phyloP scores from a whole-genome alignment of 2,113 vertebrate species.

The Acanthochromis polyacanthus region DNA sequence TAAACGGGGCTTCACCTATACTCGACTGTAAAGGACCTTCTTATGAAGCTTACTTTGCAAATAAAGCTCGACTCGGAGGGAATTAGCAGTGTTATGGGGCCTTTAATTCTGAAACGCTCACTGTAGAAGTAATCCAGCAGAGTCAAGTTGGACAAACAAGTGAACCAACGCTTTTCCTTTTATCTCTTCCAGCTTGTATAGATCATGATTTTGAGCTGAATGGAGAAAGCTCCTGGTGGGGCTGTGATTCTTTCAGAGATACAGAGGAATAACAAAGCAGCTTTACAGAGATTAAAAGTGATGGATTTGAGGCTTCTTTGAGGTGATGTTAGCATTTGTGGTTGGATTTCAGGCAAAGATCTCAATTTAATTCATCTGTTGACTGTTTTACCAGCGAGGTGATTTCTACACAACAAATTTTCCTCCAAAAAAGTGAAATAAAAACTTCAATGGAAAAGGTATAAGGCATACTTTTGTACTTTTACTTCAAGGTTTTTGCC shows the following conservation, averaged over 20 bases:
- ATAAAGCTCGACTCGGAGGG: conserved; percentile 20
- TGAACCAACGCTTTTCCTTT: neutral
- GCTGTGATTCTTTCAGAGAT: neutral
- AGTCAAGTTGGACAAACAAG: neutral
- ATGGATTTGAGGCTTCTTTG: neutral
- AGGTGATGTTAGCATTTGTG: neutral
- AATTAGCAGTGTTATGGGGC: neutral
- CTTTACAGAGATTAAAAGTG: conserved; percentile 22
- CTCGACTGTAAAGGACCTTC: conserved; percentile 20
- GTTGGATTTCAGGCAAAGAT: too few relatives aligned
- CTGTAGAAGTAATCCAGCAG: neutral
- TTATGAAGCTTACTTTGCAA: conserved; percentile 19
- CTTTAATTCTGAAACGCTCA: neutral
- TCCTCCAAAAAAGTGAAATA: too few relatives aligned
- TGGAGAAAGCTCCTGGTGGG: neutral
- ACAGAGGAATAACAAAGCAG: neutral
- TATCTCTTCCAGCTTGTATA: neutral
- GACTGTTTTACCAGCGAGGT: too few relatives aligned
- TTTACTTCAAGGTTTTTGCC: too few relatives aligned
- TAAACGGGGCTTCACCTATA: conserved; percentile 37
- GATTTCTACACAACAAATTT: too few relatives aligned
- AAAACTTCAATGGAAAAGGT: too few relatives aligned
- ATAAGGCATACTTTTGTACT: too few relatives aligned
- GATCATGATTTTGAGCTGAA: neutral
- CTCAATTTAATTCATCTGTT: neutral